A percentile compares a stretch with the other conserved stretches of the same genome.
These are phyloP conservation scores for Lepas anatifera DNA, from an alignment of 2,888 invertebrate species.

Conservation along the genomic window DNA sequence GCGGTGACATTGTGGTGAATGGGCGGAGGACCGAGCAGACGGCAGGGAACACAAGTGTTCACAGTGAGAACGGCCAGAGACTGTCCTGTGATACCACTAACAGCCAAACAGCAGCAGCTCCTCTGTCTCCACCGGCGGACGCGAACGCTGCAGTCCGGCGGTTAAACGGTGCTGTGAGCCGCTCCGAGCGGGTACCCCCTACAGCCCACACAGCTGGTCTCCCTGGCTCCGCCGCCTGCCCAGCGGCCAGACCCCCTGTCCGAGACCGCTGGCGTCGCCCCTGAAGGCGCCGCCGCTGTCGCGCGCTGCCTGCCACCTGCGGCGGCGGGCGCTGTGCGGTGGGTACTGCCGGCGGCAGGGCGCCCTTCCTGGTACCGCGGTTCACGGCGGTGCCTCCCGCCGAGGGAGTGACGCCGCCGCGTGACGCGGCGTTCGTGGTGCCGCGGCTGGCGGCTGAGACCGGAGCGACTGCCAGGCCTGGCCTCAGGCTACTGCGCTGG, in stretches of 20 bases:
- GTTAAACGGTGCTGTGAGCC: too few relatives aligned
- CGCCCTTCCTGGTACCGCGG: background rate
- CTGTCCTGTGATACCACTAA: too few relatives aligned
- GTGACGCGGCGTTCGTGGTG: background rate
- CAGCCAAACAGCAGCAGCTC: background rate
- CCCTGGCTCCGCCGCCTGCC: background rate
- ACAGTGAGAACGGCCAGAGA: background rate
- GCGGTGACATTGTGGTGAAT: background rate
- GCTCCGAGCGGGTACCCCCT: background rate
- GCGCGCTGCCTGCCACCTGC: background rate
- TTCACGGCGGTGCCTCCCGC: background rate
- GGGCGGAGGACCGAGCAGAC: background rate
- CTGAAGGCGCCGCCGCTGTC: background rate
- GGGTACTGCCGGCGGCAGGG: background rate
- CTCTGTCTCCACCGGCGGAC: too few relatives aligned
- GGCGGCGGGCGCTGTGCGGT: background rate
- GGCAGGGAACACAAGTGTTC: background rate
- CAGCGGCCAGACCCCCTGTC: background rate
- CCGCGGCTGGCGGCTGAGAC: background rate
- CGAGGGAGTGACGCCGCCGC: background rate
- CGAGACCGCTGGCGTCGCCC: background rate
- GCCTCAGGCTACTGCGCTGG: slow-evolving; percentile 40
- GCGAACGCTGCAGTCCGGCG: too few relatives aligned
- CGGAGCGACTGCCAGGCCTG: background rate
- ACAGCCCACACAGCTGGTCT: background rate